phyloP scores from a whole-genome alignment of 2,888 invertebrate genomes.

The Megalurothrips usitatus region DNA sequence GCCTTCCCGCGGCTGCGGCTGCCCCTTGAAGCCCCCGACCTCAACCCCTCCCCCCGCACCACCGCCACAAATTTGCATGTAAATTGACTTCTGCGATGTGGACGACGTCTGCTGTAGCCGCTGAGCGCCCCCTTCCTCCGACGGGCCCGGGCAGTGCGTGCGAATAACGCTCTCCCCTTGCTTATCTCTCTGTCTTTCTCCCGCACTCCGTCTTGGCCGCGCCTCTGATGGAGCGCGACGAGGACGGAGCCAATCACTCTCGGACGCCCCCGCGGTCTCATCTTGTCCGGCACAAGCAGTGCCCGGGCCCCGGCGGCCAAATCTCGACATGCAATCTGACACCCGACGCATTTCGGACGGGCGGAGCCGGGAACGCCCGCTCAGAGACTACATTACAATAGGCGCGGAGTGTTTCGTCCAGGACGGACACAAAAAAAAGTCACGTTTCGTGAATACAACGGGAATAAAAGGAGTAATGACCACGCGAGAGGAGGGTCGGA shows the following conservation, averaged over 20 bases:
- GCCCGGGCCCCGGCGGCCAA: background rate
- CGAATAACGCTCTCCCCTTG: background rate
- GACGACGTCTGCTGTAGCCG: constrained; percentile 9
- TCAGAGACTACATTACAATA: too few relatives aligned
- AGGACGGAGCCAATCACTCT: background rate
- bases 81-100: constrained; percentile 23
- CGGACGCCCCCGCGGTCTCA: background rate
- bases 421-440: too few relatives aligned
- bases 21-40: background rate
- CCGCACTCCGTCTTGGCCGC: background rate
- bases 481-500: too few relatives aligned
- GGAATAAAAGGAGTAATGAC: too few relatives aligned
- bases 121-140: background rate
- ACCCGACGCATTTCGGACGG: background rate
- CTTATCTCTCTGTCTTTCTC: background rate
- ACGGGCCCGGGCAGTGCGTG: background rate
- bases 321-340: constrained; percentile 19
- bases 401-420: too few relatives aligned
- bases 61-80: constrained; percentile 8
- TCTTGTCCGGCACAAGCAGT: background rate
- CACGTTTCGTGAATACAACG: too few relatives aligned
- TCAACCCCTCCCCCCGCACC: background rate
- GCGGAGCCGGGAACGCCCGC: background rate
- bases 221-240: background rate
- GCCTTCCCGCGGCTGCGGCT: too few relatives aligned